Base-by-base conservation (phyloP, 2,113 vertebrate species). In the Trachemys scripta region DNA sequence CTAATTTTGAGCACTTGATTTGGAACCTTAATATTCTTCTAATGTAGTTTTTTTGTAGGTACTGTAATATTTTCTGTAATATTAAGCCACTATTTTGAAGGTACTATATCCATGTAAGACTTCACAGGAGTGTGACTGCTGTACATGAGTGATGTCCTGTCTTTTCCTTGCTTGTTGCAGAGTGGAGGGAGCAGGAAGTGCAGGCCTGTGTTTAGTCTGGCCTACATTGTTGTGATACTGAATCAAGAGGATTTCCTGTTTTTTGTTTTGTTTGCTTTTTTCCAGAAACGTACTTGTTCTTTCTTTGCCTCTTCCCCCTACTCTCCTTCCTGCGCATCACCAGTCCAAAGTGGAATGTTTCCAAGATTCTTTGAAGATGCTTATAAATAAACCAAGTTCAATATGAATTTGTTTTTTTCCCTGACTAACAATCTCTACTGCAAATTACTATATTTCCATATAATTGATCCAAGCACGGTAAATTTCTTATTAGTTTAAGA, bases 171-270 rank as follows among this genome's bases (percentile, higher is more conserved):
- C 82, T 96, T 22, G 53, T 84, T 92, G 42, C 84, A 49, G 81
- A 83, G 38, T 47, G 31, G 84, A 94, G 83, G 82, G 80, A 95
- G 24, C 72, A 65, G 96, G 96, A 97, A 96, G 51, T 0, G 0
- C 85, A 82, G 89, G 78, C 56, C 87, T 49, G 82, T 65, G 7
- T 65, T 87, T 88, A 85, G 29, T 84, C 76, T 80, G 38, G 47
- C 0, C 22, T 82, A 47, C 69, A 79, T 14, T 82, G 89, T 57
- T 88, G 85, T 83, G 80, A 92, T 95, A 65, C 93, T 5, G 2
- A 25, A 88, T 13, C 72, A 78, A 78, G 89, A 96, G 95, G 94
- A 96, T 96, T 97, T 97, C 96, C 97, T 95, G 92, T 72, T 56
- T 72, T 56, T 78, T 96, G 93, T 96, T 79, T 92, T 96, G 84